Base-by-base conservation (phyloP, 2,888 invertebrate species). In the Eretmocerus hayati region DNA sequence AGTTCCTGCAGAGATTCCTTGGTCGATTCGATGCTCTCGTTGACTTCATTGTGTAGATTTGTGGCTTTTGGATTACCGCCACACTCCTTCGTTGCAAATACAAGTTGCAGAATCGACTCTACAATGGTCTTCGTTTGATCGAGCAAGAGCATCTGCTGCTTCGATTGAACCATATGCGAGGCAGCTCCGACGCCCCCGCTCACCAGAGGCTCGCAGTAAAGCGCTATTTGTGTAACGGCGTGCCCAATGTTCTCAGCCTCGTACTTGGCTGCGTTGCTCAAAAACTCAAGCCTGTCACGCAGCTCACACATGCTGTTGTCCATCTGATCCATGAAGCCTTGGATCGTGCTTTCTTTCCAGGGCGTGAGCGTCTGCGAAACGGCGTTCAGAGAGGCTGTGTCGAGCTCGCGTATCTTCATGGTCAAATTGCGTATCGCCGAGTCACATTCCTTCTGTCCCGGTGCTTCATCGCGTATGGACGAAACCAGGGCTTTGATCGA, bases 201-300 rank as follows among this genome's bases (percentile, higher is more conserved):
- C 1, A 92, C 87, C 55, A 97, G 77, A 0, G 95, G 90, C 58
- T 93, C 91, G 54, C 90, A 85, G 72, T 88, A 90, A 31, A 81
- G 79, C 0, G 84, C 82, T 63, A 87, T 77, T 60, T 87, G 85
- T 46, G 81, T 80, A 18, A 91, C 90, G 4, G 85, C 78, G 63
- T 95, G 94, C 0, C 95, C 95, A 48, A 99, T 78, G 63, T 89
- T 87, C 73, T 97, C 96, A 0, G 96, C 91, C 73, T 95, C 91
- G 48, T 81, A 81, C 65, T 87, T 89, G 23, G 92, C 95, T 4
- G 96, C 90, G 31, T 79, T 75, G 1, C 90, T 78, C 21, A 97
- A 77, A 2, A 88, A 85, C 60, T 94, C 94, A 52, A 96, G 75
- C 18, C 87, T 85, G 59, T 95, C 93, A 31, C 84, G 71, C 59